Base-by-base conservation (phyloP, 2,797 vertebrate species). In the Moxostoma hubbsi region DNA sequence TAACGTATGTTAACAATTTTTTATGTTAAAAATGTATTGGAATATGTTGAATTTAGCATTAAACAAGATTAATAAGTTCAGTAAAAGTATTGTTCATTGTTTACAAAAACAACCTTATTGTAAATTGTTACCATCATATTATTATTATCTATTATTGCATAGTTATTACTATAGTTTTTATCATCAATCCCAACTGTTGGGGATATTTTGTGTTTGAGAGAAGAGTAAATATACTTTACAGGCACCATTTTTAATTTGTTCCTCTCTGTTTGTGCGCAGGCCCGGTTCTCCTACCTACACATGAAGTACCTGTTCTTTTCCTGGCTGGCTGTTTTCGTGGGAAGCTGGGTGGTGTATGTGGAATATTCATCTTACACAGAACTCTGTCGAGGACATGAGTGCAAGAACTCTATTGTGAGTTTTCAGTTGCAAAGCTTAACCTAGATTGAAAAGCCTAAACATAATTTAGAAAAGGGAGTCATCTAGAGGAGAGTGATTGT, bases 271-370 rank as follows among this genome's bases (percentile, higher is more conserved):
- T 46, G 10, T 73, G 61, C 10, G 80, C 89, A 99, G 98, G 93
- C 95, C 87, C 95, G 94, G 78, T 94, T 98, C 86, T 97, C 97
- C 3, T 97, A 97, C 57, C 87, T 96, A 61, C 94, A 96, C 75
- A 96, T 98, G 93, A 99, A 97, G 90, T 98, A 96, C 87, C 94
- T 99, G 88, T 99, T 99, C 92, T 95, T 98, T 75, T 98, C 97
- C 77, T 99, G 98, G 98, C 88, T 99, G 92, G 96, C 91, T 0
- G 96, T 99, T 86, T 97, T 99, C 75, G 92, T 99, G 88, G 95
- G 97, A 87, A 99, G 98, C 93, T 99, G 98, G 98, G 93, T 99
- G 59, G 89, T 97, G 51, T 99, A 99, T 43, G 96, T 97, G 58
- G 95, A 98, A 84, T 99, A 99, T 84, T 99, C 96, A 4, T 92